These are phyloP conservation scores for Prochilodus magdalenae DNA, from an alignment of 2,113 vertebrate genomes.

Conservation along the genomic window DNA sequence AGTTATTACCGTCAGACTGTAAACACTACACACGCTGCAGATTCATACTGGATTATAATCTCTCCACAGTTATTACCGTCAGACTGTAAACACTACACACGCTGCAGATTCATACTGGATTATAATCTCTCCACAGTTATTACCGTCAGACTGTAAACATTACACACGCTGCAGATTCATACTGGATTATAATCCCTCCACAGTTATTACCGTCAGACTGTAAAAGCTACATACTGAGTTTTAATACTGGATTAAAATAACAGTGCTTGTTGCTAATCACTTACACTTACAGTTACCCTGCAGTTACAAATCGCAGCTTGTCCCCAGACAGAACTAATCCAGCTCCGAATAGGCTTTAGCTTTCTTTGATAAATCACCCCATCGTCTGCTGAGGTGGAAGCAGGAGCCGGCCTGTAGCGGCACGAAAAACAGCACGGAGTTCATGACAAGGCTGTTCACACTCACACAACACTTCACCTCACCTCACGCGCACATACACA, in stretches of 20 bases:
- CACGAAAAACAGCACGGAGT: constrained; percentile 13
- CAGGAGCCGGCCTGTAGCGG: not conserved
- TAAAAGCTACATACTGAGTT: not conserved
- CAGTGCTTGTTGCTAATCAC: not conserved
- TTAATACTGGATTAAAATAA: not conserved
- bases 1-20: not conserved
- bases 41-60: not conserved
- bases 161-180: not conserved
- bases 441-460: constrained; percentile 49
- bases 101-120: not conserved
- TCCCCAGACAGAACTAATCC: too few relatives aligned
- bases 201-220: constrained; percentile 18
- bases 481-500: constrained; percentile 1
- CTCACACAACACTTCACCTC: constrained; percentile 57
- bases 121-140: not conserved
- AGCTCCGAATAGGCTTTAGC: not conserved
- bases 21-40: not conserved
- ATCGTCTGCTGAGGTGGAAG: not conserved
- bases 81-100: not conserved
- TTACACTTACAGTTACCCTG: too few relatives aligned
- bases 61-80: constrained; percentile 17
- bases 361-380: constrained; percentile 9
- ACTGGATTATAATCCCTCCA: not conserved
- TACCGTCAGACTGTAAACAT: not conserved
- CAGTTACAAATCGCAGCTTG: too few relatives aligned